Percentiles rank a stretch among this genome's conserved stretches.
These are phyloP conservation scores for Drosophila orena DNA, from an alignment of 1,140 invertebrate genomes.

Conservation along the genomic window DNA sequence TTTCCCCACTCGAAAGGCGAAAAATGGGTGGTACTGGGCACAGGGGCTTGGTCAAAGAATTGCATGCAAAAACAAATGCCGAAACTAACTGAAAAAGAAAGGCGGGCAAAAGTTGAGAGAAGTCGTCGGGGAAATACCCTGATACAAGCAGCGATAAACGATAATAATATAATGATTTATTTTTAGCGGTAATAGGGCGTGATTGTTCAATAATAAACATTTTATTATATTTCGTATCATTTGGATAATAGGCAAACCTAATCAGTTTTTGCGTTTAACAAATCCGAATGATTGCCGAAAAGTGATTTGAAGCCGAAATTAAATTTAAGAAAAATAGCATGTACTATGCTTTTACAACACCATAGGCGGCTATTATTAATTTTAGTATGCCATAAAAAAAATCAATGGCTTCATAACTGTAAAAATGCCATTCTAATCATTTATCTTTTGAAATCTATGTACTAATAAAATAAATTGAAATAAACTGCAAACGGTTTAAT, in stretches of 20 bases:
- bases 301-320: background rate
- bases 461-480: too few species aligned
- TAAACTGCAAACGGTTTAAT: too few species aligned
- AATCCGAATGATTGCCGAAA: background rate
- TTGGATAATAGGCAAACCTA: conserved; percentile 3
- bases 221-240: conserved; percentile 22
- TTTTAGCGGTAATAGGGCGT: conserved; percentile 12
- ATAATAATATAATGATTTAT: conserved; percentile 26
- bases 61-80: conserved; percentile 51
- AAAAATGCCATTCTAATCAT: too few species aligned
- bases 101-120: background rate
- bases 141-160: conserved; percentile 8
- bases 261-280: background rate
- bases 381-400: conserved; percentile 10
- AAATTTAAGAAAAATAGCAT: background rate
- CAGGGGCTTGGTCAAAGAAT: conserved; percentile 54
- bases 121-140: conserved; percentile 39
- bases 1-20: conserved; percentile 28
- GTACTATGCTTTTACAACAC: background rate
- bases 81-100: conserved; percentile 41
- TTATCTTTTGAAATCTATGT: too few species aligned
- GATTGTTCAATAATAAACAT: conserved; percentile 35
- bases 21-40: conserved; percentile 46
- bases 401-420: too few species aligned
- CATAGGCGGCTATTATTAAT: background rate